Conservation (phyloP, 2,797 vertebrate genomes). For the Halcyon smyrnensis region DNA sequence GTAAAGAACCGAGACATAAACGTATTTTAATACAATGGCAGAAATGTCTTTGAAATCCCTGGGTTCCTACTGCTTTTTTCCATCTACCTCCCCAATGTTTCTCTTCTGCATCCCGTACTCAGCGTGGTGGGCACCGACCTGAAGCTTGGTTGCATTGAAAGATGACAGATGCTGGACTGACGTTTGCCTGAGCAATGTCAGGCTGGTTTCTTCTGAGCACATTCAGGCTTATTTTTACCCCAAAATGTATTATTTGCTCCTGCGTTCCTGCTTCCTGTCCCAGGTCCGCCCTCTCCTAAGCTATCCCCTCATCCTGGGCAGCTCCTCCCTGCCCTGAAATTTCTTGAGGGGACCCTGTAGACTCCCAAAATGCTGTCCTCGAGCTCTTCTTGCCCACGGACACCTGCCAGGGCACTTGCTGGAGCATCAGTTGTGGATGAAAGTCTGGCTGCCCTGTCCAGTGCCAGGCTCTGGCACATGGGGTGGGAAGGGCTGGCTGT, state of each 20-base stretch:
- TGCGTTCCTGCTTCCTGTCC: fast-evolving
- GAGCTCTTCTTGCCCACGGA: neutral
- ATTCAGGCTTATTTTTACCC: neutral
- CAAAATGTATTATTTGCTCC: neutral
- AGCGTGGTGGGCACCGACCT: fast-evolving
- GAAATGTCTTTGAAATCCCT: constrained; percentile 32
- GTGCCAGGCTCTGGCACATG: neutral
- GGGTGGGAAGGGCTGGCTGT: neutral
- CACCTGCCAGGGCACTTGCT: neutral
- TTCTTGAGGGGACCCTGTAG: neutral
- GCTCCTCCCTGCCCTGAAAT: neutral
- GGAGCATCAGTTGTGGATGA: neutral
- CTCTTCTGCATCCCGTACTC: neutral
- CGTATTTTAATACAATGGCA: constrained; percentile 73
- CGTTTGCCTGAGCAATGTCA: neutral
- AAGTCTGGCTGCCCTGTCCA: fast-evolving
- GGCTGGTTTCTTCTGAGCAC: neutral
- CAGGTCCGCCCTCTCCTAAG: neutral
- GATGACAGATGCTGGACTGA: neutral
- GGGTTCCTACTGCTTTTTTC: constrained; percentile 36
- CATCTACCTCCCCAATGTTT: neutral
- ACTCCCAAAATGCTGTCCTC: neutral
- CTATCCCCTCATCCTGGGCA: fast-evolving
- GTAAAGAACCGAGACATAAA: constrained; percentile 76
- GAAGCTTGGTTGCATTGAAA: neutral